Evolutionary conservation across 92 coral and sea anemone genomes (phyloP).

Genomic region (Plumapathes pennacea): DNA sequence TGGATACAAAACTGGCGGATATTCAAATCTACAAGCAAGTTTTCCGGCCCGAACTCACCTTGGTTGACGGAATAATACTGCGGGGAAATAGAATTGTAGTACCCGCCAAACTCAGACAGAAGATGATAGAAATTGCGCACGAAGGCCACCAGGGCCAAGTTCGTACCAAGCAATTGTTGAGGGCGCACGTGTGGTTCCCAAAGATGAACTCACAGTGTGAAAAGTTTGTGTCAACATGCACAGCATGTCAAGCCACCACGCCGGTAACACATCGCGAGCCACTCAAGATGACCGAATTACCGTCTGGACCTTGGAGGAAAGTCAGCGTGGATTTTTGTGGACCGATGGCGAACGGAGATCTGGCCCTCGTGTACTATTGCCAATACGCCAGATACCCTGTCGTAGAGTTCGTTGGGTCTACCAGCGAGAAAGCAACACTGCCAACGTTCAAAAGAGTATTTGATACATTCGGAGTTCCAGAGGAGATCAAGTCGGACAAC

Average conservation of each 20-base stretch:
- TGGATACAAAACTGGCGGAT: neutral
- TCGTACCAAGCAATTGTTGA: constrained; percentile 27
- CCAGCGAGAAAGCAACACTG: neutral
- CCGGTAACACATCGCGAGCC: constrained; percentile 51
- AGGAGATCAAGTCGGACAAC: constrained; percentile 22
- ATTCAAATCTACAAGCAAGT: neutral
- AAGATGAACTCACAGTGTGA: constrained; percentile 40
- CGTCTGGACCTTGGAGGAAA: constrained; percentile 38
- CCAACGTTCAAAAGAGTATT: neutral
- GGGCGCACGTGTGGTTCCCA: constrained; percentile 59
- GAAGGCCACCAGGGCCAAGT: constrained; percentile 40
- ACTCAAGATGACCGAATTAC: constrained; percentile 43
- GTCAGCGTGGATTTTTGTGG: constrained; percentile 46
- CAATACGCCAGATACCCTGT: constrained; percentile 5
- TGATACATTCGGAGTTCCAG: neutral
- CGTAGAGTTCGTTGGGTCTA: constrained; percentile 7
- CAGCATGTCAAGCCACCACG: constrained; percentile 44
- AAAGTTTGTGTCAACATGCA: constrained; percentile 31
- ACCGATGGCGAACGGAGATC: neutral
- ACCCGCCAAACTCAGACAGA: constrained; percentile 10
- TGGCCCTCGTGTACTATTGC: neutral
- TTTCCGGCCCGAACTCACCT: neutral
- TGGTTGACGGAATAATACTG: constrained; percentile 6
- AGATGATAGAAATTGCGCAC: constrained; percentile 7
- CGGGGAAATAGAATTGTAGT: constrained; percentile 8